Base-by-base conservation (phyloP, 2,113 vertebrate genomes). In the Clarias batrachus region DNA sequence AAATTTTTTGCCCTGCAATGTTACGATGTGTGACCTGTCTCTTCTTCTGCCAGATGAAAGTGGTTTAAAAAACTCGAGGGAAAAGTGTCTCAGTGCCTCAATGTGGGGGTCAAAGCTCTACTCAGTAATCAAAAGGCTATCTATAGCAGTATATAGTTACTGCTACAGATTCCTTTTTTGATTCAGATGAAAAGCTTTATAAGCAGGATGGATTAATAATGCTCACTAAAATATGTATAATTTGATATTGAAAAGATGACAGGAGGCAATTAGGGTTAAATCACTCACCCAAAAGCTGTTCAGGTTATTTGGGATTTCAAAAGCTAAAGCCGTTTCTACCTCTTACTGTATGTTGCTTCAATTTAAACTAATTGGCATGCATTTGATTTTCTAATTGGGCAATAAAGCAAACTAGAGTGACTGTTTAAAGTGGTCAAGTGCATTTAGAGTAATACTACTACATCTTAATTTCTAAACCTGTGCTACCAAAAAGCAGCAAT, bases 71-170 rank as follows among this genome's bases (percentile, higher is more conserved):
- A 21, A 25, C 41, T 25, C 52, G 23, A 74, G 71, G 16, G 14
- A 60, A 79, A 41, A 27, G 37, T 59, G n/a, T n/a, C 63, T 63
- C 21, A 59, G 78, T 41, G 76, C 27, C 57, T 63, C 21, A 52
- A 82, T 41, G 76, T 23, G 41, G 77, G 77, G 14, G 48, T 60
- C 81, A n/a, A 68, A 73, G 73, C 63, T 10, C 41, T 85, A 77
- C 57, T 88, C 86, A 54, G 63, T 88, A 87, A 89, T 90, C 89
- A 90, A 90, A 90, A 89, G 86, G 85, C 57, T 77, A 77, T 84
- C 54, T 56, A 30, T 65, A 88, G 68, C 25, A 54, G 25, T 37
- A 48, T 48, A 48, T 8, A 65, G 82, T 30, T n/a, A 37, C 54
- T 76, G 5, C 73, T 48, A 48, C 6, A 48, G 48, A 52, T 76